Base-by-base conservation (phyloP, 1,140 invertebrate species). In the Pseudomyrmex pallidus region DNA sequence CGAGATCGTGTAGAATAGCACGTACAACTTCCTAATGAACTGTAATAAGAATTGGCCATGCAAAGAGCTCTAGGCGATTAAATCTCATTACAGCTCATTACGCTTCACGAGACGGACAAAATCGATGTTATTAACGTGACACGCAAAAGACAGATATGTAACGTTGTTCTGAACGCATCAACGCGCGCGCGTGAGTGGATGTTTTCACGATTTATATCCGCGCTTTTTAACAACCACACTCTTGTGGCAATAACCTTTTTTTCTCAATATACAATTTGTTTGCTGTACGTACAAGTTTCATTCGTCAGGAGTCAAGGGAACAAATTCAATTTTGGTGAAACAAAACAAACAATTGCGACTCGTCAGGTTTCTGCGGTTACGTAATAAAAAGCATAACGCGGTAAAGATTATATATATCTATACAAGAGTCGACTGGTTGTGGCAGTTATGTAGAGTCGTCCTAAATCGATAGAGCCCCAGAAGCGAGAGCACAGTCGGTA, bases 381-480 rank as follows among this genome's bases (percentile, higher is more conserved):
- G 44, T 80, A 70, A 80, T 68, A 59, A 72, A 68, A 57, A 22
- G 22, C 54, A 70, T 68, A 68, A 70, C 12, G 12, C 54, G 56
- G 54, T 70, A 80, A 46, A 72, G 66, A 54, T 61, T 22, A 44
- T 70, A 44, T 78, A 22, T 70, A 59, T 70, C 4, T 35, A 5
- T 35, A 35, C 35, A 80, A 54, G n/a, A 80, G n/a, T 46, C 76
- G 52, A 78, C 64, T 57, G 64, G 76, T 70, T 80, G 64, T 70
- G 64, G 76, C 66, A 50, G 59, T 74, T 73, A 82, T 48, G 70
- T 74, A 63, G 61, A 73, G 59, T 63, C 68, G 67, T 82, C 80
- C 80, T 82, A 82, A 82, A 82, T 82, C 80, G 80, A 82, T 82
- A 82, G 72, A 82, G 77, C 77, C 35, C 35, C 77, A 82, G 77